phyloP scores from a whole-genome alignment of 2,113 vertebrate species.

The Antechinus flavipes region DNA sequence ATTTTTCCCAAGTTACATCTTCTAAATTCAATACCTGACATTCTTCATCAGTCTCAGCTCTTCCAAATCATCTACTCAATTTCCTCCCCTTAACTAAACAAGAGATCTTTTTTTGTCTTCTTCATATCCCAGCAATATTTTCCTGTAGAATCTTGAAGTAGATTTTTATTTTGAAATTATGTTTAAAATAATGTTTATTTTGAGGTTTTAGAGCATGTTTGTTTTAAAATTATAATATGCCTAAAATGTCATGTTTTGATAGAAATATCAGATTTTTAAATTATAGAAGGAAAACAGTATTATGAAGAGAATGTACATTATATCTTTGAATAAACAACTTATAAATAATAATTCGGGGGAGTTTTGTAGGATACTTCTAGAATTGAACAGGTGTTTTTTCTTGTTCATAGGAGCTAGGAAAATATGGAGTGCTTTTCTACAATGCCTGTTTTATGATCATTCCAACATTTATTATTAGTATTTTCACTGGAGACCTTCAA shows the following conservation, averaged over 20 bases:
- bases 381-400: neutral
- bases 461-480: slow-evolving; percentile 89
- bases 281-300: neutral
- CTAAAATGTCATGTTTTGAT: neutral
- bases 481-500: slow-evolving; percentile 90
- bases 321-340: neutral
- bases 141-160: neutral
- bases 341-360: neutral
- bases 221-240: neutral
- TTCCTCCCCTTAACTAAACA: neutral
- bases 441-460: slow-evolving; percentile 93
- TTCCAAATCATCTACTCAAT: neutral
- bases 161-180: neutral
- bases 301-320: neutral
- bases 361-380: neutral
- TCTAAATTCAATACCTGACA: neutral
- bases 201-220: neutral
- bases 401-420: slow-evolving; percentile 90
- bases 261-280: neutral
- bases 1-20: neutral
- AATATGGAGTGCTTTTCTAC: slow-evolving; percentile 95
- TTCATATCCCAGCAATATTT: neutral
- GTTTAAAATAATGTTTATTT: neutral
- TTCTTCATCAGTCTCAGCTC: neutral
- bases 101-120: neutral